A percentile compares a stretch with the other conserved stretches of the same genome.
These are phyloP conservation scores for Dolichotis patagonum DNA, from an alignment of 2,113 vertebrate genomes.

Conservation along the genomic window DNA sequence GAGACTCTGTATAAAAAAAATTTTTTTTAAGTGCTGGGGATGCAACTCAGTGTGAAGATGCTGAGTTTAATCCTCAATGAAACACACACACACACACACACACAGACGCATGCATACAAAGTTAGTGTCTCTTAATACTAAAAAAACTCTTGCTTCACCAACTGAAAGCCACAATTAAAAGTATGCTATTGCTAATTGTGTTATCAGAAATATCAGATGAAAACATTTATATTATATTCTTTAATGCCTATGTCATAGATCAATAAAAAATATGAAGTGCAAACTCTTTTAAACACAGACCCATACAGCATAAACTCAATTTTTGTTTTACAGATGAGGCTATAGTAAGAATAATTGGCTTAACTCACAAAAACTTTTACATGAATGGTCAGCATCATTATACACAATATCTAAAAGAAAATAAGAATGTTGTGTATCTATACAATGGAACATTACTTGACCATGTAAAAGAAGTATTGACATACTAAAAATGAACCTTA, in stretches of 20 bases:
- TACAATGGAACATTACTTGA: background rate
- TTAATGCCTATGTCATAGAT: background rate
- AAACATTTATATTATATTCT: background rate
- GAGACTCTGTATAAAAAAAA: background rate
- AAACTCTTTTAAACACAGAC: background rate
- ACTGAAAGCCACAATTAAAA: background rate
- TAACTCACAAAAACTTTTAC: background rate
- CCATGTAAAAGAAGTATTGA: background rate
- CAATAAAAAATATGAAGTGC: background rate
- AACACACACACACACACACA: background rate
- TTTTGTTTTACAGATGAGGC: background rate
- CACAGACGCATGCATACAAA: too few species aligned
- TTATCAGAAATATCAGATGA: slow-evolving; percentile 9
- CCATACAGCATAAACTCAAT: background rate
- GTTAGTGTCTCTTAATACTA: background rate
- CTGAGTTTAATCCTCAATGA: background rate
- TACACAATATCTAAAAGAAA: background rate
- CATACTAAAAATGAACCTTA: background rate
- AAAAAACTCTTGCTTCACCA: background rate
- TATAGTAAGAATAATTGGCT: background rate
- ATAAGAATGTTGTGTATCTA: background rate
- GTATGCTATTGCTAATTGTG: background rate
- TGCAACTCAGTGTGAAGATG: background rate
- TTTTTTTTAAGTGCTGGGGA: background rate
- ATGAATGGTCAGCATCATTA: background rate